These are phyloP conservation scores for Tachina grossa DNA, from an alignment of 2,888 invertebrate species.

Conservation along the genomic window DNA sequence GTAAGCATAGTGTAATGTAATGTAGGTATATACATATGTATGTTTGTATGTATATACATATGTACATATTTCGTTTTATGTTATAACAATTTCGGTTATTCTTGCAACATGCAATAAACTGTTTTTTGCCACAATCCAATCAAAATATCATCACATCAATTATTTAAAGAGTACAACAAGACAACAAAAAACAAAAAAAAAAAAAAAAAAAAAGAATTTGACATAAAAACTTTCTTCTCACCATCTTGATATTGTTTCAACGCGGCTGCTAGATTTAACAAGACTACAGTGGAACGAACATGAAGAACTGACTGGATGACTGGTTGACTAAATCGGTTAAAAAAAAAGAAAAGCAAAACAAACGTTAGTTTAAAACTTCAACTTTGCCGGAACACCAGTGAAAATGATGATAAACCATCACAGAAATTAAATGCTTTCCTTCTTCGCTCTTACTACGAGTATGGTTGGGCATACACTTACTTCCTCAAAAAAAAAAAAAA, in stretches of 20 bases:
- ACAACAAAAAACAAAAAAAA: too few species aligned
- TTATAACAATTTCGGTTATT: slow-evolving; percentile 20
- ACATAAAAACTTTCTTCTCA: slow-evolving; percentile 52
- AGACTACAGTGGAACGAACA: background rate
- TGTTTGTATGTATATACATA: background rate
- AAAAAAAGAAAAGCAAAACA: slow-evolving; percentile 10
- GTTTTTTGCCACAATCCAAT: slow-evolving; percentile 65
- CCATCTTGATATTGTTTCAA: slow-evolving; percentile 19
- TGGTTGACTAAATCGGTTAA: slow-evolving; percentile 25
- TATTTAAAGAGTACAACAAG: slow-evolving; percentile 68
- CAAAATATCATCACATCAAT: slow-evolving; percentile 70
- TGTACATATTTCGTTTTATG: background rate
- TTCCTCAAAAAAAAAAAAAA: background rate
- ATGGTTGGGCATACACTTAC: slow-evolving; percentile 21
- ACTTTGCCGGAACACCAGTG: slow-evolving; percentile 18
- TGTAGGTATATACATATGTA: background rate
- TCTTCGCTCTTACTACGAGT: slow-evolving; percentile 10
- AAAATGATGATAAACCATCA: slow-evolving; percentile 58
- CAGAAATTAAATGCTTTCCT: slow-evolving; percentile 66
- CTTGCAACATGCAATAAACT: slow-evolving; percentile 33
- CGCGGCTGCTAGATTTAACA: slow-evolving; percentile 23
- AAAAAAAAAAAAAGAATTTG: slow-evolving; percentile 52
- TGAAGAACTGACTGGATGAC: slow-evolving; percentile 20
- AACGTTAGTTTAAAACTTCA: slow-evolving; percentile 42
- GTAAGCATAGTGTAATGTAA: background rate